Conservation (phyloP, 1,140 invertebrate species). For the Chrysopa pallens region DNA sequence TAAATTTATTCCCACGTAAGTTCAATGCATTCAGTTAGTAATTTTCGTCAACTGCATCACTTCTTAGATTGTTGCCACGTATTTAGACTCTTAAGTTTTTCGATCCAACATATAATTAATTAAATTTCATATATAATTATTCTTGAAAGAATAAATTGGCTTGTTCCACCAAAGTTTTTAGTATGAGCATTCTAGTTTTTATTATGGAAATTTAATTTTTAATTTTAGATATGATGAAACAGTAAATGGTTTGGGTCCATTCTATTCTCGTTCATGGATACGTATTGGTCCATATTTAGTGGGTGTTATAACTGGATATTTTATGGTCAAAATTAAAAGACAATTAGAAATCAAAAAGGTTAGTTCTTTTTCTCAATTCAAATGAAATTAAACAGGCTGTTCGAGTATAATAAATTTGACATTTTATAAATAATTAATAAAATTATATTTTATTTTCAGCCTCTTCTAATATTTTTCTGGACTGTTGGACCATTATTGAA, state of each 20-base stretch:
- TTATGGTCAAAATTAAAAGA: conserved; percentile 20
- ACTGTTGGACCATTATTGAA: conserved; percentile 20
- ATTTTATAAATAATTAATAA: too few relatives aligned
- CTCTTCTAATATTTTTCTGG: conserved; percentile 16
- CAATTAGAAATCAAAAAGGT: conserved; percentile 22
- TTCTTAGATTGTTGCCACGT: too few relatives aligned
- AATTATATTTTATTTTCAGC: not conserved
- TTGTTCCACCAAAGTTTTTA: too few relatives aligned
- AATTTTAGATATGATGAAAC: conserved; percentile 20
- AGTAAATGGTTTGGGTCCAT: conserved; percentile 17
- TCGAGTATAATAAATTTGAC: conserved; percentile 18
- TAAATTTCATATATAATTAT: too few relatives aligned
- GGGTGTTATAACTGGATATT: conserved; percentile 25
- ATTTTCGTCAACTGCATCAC: too few relatives aligned
- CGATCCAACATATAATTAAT: too few relatives aligned
- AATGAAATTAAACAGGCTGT: not conserved
- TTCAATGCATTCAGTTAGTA: too few relatives aligned
- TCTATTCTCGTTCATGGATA: conserved; percentile 29
- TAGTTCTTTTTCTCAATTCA: not conserved
- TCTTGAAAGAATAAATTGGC: too few relatives aligned
- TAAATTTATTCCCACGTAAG: conserved; percentile 26
- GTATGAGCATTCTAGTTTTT: too few relatives aligned
- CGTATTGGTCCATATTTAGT: conserved; percentile 30
- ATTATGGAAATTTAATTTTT: not conserved
- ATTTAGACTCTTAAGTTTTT: too few relatives aligned